Conservation (phyloP, 2,888 invertebrate species). For the Brachyopa scutellaris region DNA sequence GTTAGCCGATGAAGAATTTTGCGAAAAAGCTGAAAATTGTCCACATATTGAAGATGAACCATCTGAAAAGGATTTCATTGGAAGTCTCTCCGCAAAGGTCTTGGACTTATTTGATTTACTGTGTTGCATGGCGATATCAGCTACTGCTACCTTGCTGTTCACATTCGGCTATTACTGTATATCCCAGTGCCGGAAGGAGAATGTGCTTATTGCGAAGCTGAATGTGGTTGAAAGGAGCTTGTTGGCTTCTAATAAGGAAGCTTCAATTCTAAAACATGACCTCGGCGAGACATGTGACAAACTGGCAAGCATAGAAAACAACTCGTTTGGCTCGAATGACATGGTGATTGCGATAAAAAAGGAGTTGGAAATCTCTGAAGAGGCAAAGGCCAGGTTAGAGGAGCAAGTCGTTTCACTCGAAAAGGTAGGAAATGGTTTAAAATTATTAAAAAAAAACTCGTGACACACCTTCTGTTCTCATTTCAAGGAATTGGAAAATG, state of each 20-base stretch:
- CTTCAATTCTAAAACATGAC: conserved; percentile 86
- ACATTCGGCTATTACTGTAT: conserved; percentile 90
- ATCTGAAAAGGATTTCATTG: conserved; percentile 74
- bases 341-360: conserved; percentile 87
- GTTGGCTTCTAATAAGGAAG: conserved; percentile 85
- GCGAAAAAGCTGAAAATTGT: conserved; percentile 75
- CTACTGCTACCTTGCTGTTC: conserved; percentile 88
- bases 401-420: conserved; percentile 87
- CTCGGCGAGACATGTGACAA: conserved; percentile 84
- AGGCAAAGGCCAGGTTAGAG: conserved; percentile 83
- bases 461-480: too few species aligned
- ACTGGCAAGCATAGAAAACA: conserved; percentile 86
- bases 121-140: conserved; percentile 86
- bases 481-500: conserved; percentile 87
- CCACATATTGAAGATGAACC: not conserved
- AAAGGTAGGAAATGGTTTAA: conserved; percentile 83
- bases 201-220: conserved; percentile 86
- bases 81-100: conserved; percentile 75
- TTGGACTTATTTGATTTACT: conserved; percentile 82
- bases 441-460: too few species aligned
- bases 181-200: conserved; percentile 88
- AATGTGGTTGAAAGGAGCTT: conserved; percentile 86
- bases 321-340: conserved; percentile 88
- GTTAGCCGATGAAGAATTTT: conserved; percentile 73
- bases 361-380: conserved; percentile 84